Evolutionary conservation across 2,797 vertebrate genomes (phyloP), one percentile per base, ranked within the genome.

Genomic region (Mus minutoides): DNA sequence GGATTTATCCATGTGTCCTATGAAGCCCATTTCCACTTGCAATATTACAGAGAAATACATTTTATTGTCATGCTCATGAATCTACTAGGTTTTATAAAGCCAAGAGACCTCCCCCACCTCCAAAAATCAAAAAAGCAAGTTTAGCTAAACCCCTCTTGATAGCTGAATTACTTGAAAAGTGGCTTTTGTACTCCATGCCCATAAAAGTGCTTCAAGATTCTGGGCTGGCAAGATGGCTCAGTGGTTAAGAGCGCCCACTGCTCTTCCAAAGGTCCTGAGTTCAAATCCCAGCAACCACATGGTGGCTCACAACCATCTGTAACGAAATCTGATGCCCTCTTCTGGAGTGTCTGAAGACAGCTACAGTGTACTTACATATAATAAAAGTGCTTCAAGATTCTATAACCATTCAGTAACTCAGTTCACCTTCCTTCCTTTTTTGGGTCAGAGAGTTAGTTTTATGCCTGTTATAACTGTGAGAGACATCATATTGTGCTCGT

Each of bases 151-250:
- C n/a, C 62, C 22, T 12, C 12, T 14, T 80, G 52, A 73, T 69
- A 89, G 2, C 56, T n/a, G 49, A 95, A 82, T 94, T 52, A 75
- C 77, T 84, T 95, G 37, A 79, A 90, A 90, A 96, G n/a, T 80
- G 77, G 52, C 46, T 56, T 89, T 37, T 31, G 31, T 34, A 67
- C 37, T 85, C 52, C 43, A 58, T 93, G 34, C 7, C 77, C 26
- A 43, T 21, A 60, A 4, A 90, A 75, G 54, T 40, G 46, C 83
- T 86, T 96, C 24, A 76, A 93, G 92, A 87, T 88, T 92, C n/a
- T n/a, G n/a, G n/a, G n/a, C n/a, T n/a, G n/a, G n/a, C n/a, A n/a
- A n/a, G n/a, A n/a, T n/a, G n/a, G n/a, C n/a, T n/a, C n/a, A n/a
- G n/a, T n/a, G n/a, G n/a, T n/a, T n/a, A n/a, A n/a, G n/a, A n/a